Evolutionary conservation across 2,888 invertebrate genomes (phyloP), one percentile per base, ranked within the genome.

Genomic region (Leucophenga montana): DNA sequence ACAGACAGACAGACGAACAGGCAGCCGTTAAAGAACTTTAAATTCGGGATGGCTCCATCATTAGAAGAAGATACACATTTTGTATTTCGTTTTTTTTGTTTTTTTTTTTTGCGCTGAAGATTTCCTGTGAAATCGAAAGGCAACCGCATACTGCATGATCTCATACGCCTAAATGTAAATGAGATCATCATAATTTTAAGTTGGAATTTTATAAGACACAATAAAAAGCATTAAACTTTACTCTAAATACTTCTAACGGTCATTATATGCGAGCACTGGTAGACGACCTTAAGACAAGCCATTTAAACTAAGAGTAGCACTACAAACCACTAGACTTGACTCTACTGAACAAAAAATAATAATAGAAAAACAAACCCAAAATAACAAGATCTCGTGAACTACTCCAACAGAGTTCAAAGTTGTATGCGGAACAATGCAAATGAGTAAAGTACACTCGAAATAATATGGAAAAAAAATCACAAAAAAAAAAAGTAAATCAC

Each of bases 391-490:
- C 6, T 50, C 18, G 16, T 50, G 50, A 16, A 50, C 50, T 50
- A 50, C 48, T 46, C 61, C 44, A 44, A 44, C 31, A 64, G 46
- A 64, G 62, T 64, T 64, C 48, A 64, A 48, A 46, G 48, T 64
- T 48, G 8, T 64, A 64, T 46, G 62, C 62, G 62, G 62, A 64
- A 64, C 62, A 64, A 64, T 64, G 62, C 62, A 64, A 64, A 64
- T 64, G 62, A 48, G 46, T 64, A 39, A 16, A 64, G 62, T 64
- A 64, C 20, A 62, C 44, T 46, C 33, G 54, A 31, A 11, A 16
- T 6, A 48, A n/a, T 48, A 4, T 48, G 13, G 13, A n/a, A 48
- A 14, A 44, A 57, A 27, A 57, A 8, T 27, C 9, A 46, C 11
- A 48, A 48, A 48, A 48, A 13, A 9, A 20, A 48, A 27, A 22